Percentiles rank a stretch among this genome's conserved stretches.
phyloP scores from a whole-genome alignment of 2,113 vertebrate species.

The Progne subis region DNA sequence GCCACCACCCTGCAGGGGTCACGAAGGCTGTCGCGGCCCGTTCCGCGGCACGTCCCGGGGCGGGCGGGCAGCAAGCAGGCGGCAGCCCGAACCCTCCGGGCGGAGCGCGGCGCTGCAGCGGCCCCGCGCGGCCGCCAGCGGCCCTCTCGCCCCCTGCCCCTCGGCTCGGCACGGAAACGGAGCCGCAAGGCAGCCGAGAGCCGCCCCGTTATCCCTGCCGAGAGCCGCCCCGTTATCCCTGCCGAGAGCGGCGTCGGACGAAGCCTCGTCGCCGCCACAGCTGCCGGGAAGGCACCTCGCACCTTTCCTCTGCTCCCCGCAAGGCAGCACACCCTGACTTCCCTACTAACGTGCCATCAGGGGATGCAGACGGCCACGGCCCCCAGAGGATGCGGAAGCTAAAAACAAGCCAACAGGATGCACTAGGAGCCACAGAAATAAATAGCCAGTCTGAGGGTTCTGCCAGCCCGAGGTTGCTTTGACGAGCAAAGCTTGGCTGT shows the following conservation, averaged over 20 bases:
- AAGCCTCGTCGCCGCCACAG: accelerated
- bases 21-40: accelerated
- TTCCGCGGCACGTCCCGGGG: accelerated
- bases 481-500: neutral
- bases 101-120: too few species aligned
- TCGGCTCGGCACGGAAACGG: too few species aligned
- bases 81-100: too few species aligned
- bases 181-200: too few species aligned
- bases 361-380: neutral
- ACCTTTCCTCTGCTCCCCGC: neutral
- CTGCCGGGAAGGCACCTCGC: neutral
- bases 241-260: too few species aligned
- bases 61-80: too few species aligned
- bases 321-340: neutral
- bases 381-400: neutral
- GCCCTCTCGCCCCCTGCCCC: too few species aligned
- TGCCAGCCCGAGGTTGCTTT: neutral
- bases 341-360: accelerated
- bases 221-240: too few species aligned
- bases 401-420: neutral
- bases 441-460: neutral
- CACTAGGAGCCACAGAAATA: neutral
- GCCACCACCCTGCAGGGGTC: accelerated
- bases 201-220: neutral
- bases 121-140: too few species aligned